Evolutionary conservation across 2,888 invertebrate genomes (phyloP), one percentile per base, ranked within the genome.

Genomic region (Trissoscelio sp.): DNA sequence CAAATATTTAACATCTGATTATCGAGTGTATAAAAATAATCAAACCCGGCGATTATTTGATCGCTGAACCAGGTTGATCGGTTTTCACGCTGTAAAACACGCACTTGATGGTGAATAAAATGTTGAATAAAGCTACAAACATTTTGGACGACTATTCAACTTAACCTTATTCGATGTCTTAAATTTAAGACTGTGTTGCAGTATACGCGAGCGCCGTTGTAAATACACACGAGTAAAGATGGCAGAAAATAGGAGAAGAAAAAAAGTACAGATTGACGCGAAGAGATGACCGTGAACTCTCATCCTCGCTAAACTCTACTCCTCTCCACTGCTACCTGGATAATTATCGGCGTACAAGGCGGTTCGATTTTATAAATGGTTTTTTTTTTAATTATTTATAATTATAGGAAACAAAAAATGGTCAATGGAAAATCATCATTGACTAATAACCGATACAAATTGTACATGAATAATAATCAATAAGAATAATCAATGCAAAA

Each of bases 241-340:
- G 64, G 42, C 60, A 48, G 57, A 57, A 70, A 70, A 66, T 75
- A 64, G 57, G 48, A 77, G 60, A 60, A 51, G 57, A 67, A 81
- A 83, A 67, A 66, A 78, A 64, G 66, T 60, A 48, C 60, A 34
- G 34, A 69, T 78, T 64, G 74, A 78, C 77, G 69, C 55, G 64
- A 60, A 66, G 57, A 72, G 74, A 57, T 66, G 81, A 72, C 78
- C 79, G 64, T 79, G 79, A 83, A 81, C 75, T 81, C 75, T 79
- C 70, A 72, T 75, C 58, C 58, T 72, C 53, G 64, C 60, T 80
- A 73, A 73, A 80, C 67, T 74, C 64, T 79, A 55, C 69, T 51
- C 44, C 46, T 72, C 64, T 72, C 55, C 69, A 64, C 57, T 75
- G 57, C 75, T 82, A 74, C 46, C 42, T 66, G 72, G 66, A 67